Percentiles rank a stretch among this genome's conserved stretches.
These are phyloP conservation scores for Physella acuta DNA, from an alignment of 1,140 invertebrate genomes.

Conservation along the genomic window DNA sequence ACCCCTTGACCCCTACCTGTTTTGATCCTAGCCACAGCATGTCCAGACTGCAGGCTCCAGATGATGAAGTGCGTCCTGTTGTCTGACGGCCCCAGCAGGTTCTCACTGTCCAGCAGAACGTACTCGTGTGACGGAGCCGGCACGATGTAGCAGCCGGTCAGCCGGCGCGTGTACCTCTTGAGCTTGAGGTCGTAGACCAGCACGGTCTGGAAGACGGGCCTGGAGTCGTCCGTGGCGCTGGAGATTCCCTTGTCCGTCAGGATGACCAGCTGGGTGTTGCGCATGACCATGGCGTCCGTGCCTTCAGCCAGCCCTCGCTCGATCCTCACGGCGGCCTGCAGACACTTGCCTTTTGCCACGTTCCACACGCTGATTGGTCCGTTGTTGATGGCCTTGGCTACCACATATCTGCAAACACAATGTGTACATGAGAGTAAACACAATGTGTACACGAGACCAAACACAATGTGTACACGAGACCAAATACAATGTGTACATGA, in stretches of 20 bases:
- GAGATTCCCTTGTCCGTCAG: constrained; percentile 53
- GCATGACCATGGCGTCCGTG: constrained; percentile 48
- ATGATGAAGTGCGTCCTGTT: constrained; percentile 54
- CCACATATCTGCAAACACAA: constrained; percentile 42
- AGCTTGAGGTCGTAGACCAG: constrained; percentile 50
- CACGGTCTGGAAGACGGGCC: constrained; percentile 52
- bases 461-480: too few relatives aligned
- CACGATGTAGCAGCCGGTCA: constrained; percentile 51
- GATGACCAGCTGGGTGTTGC: constrained; percentile 50
- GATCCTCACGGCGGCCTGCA: constrained; percentile 44
- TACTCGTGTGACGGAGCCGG: constrained; percentile 55
- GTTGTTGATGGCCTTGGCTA: constrained; percentile 52
- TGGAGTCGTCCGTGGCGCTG: constrained; percentile 38
- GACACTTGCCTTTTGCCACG: constrained; percentile 48
- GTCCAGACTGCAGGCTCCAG: constrained; percentile 52
- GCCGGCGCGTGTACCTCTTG: constrained; percentile 47
- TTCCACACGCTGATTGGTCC: constrained; percentile 56
- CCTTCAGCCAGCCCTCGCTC: constrained; percentile 49
- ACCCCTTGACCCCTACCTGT: constrained; percentile 33
- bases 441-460: too few relatives aligned
- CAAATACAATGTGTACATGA: too few relatives aligned
- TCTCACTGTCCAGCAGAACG: constrained; percentile 48
- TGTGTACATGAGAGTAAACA: too few relatives aligned
- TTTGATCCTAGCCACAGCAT: constrained; percentile 47
- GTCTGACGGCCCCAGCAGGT: constrained; percentile 52